Conservation (phyloP, 2,797 vertebrate species). For the Galagoides demidoff region DNA sequence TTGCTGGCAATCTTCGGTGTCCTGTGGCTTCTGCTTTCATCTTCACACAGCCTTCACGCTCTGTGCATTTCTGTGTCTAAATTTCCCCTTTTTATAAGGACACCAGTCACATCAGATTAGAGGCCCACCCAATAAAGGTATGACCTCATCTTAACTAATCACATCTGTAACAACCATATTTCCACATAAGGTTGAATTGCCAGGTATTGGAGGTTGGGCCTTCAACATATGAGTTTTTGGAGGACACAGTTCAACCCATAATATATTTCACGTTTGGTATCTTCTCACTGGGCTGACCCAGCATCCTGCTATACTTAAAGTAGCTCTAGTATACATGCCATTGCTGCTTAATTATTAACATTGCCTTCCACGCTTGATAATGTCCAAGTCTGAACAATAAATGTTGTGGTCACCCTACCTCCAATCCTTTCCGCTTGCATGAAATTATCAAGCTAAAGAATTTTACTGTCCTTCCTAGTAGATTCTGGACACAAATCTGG, state of each 20-base stretch:
- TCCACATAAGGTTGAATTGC: not conserved
- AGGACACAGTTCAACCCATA: not conserved
- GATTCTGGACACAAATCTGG: not conserved
- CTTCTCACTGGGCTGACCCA: not conserved
- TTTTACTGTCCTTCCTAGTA: not conserved
- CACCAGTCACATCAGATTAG: not conserved
- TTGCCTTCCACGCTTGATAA: not conserved
- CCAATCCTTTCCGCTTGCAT: not conserved
- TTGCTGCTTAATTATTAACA: not conserved
- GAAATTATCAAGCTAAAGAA: slow-evolving; percentile 43
- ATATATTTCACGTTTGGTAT: not conserved
- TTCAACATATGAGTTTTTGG: not conserved
- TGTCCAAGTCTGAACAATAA: not conserved
- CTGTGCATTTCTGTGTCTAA: not conserved
- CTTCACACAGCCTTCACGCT: not conserved
- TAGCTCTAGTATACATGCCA: not conserved
- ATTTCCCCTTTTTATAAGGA: not conserved
- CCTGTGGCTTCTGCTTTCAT: not conserved
- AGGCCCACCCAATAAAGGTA: not conserved
- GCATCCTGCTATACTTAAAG: not conserved
- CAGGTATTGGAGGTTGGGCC: not conserved
- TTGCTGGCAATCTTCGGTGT: not conserved
- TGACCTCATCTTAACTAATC: not conserved
- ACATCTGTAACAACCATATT: not conserved
- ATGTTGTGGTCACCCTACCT: not conserved